Conservation (phyloP, 2,113 vertebrate genomes). For the Pollachius pollachius region DNA sequence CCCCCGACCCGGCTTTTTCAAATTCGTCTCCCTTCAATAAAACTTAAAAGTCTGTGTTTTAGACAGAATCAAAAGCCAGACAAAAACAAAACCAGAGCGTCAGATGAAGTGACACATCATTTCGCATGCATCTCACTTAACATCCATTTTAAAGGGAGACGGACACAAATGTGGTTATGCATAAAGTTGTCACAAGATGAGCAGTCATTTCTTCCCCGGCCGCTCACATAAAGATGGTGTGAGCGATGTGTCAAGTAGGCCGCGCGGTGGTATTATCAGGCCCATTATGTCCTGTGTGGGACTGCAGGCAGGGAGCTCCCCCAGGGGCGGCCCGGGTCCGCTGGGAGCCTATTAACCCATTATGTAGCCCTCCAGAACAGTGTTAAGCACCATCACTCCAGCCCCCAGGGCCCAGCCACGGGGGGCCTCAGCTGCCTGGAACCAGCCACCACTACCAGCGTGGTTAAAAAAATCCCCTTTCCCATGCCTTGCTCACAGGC, state of each 20-base stretch:
- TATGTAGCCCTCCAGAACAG: conserved; percentile 50
- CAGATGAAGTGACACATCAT: no score
- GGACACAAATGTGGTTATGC: no score
- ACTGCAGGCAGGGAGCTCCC: conserved; percentile 33
- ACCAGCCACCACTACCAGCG: conserved; percentile 7
- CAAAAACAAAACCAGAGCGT: no score
- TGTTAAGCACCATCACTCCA: conserved; percentile 47
- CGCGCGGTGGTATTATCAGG: conserved; percentile 14
- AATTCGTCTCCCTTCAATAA: no score
- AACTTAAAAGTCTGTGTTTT: neutral
- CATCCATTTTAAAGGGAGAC: no score
- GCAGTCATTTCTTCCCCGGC: no score
- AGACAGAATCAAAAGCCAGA: no score
- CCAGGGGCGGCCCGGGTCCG: conserved; percentile 38
- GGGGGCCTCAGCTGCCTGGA: conserved; percentile 45
- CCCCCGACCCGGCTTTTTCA: neutral
- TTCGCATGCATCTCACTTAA: no score
- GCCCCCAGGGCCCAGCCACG: conserved; percentile 39
- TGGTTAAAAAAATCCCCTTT: conserved; percentile 32
- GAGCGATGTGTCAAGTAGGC: neutral
- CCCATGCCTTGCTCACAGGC: conserved; percentile 31
- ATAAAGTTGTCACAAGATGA: no score
- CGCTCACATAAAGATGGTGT: no score
- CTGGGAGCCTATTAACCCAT: conserved; percentile 61
- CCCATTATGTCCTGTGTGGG: conserved; percentile 18